Conservation (phyloP, 2,888 invertebrate species). For the Hypolimnas misippus region DNA sequence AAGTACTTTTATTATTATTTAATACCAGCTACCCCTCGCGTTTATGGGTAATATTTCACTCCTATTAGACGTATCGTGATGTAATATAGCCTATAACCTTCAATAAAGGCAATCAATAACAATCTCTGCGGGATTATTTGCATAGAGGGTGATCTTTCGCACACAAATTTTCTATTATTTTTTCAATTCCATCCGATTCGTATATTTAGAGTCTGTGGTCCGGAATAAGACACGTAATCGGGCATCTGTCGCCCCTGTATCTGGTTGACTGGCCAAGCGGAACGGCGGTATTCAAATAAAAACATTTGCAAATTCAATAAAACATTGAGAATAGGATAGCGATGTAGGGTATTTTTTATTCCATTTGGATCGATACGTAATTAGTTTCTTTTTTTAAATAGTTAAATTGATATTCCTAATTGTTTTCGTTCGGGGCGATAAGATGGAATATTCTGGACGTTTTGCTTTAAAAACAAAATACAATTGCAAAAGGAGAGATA, state of each 20-base stretch:
- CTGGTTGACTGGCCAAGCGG: constrained; percentile 27
- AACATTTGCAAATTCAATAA: constrained; percentile 31
- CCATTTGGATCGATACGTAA: not conserved
- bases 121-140: too few relatives aligned
- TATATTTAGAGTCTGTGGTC: constrained; percentile 25
- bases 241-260: constrained; percentile 34
- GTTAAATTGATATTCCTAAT: too few relatives aligned
- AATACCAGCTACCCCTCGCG: too few relatives aligned
- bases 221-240: constrained; percentile 41
- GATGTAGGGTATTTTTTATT: not conserved
- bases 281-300: constrained; percentile 30
- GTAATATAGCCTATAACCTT: too few relatives aligned
- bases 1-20: too few relatives aligned
- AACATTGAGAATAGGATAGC: not conserved
- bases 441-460: too few relatives aligned
- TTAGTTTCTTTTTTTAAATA: not conserved
- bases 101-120: too few relatives aligned
- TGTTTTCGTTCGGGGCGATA: too few relatives aligned
- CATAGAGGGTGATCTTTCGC: not conserved
- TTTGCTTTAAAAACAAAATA: too few relatives aligned
- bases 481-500: too few relatives aligned
- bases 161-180: constrained; percentile 7
- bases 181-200: constrained; percentile 22
- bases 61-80: too few relatives aligned
- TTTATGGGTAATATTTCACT: too few relatives aligned